Evolutionary conservation across 2,888 invertebrate species (phyloP).

Genomic region (Monopis laevigella): DNA sequence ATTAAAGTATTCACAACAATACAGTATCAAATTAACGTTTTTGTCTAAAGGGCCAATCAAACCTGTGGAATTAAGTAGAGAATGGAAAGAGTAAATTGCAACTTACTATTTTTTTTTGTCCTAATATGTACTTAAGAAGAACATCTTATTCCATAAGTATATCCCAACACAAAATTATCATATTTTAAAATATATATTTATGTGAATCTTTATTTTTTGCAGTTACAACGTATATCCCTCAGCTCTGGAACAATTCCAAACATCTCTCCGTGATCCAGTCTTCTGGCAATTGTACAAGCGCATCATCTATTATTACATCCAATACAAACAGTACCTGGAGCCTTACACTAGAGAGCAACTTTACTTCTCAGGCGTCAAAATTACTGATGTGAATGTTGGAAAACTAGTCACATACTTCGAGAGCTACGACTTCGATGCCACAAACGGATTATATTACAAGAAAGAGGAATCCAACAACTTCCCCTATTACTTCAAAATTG

Average conservation of each 20-base stretch:
- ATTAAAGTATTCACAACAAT: too few species aligned
- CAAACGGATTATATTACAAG: slow-evolving; percentile 52
- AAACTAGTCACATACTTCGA: slow-evolving; percentile 74
- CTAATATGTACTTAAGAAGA: too few species aligned
- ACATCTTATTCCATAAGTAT: too few species aligned
- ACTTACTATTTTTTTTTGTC: too few species aligned
- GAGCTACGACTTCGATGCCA: slow-evolving; percentile 69
- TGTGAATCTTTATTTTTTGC: too few species aligned
- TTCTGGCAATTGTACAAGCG: slow-evolving; percentile 75
- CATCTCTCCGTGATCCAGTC: slow-evolving; percentile 74
- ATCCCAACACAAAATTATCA: too few species aligned
- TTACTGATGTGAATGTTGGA: slow-evolving; percentile 69
- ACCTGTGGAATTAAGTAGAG: too few species aligned
- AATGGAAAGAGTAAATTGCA: too few species aligned
- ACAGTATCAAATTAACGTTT: too few species aligned
- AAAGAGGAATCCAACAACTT: slow-evolving; percentile 36
- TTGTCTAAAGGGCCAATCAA: too few species aligned
- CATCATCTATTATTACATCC: slow-evolving; percentile 63
- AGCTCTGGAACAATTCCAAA: slow-evolving; percentile 70
- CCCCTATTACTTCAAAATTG: slow-evolving; percentile 59
- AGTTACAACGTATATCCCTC: slow-evolving; percentile 60
- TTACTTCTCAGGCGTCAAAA: slow-evolving; percentile 66
- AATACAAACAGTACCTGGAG: slow-evolving; percentile 67
- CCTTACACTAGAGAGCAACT: slow-evolving; percentile 69
- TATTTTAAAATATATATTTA: too few species aligned